A percentile compares a stretch with the other conserved stretches of the same genome.
Conservation (phyloP, 2,113 vertebrate species). For the Chascanopsetta lugubris region DNA sequence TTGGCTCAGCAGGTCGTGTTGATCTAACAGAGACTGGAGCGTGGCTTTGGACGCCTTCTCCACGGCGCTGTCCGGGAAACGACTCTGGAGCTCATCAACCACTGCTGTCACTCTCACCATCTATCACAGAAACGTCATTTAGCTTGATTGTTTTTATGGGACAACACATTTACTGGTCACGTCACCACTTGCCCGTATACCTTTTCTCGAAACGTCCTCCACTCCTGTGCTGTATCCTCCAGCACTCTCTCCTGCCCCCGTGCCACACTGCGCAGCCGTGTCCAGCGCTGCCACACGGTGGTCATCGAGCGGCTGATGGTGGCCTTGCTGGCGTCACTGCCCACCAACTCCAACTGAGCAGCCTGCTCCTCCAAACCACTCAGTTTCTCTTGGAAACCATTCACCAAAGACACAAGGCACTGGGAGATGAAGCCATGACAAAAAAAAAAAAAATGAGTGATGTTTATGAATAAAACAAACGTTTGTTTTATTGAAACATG, state of each 20-base stretch:
- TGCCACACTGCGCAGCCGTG: constrained; percentile 87
- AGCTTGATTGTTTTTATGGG: no score
- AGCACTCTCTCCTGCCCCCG: constrained; percentile 93
- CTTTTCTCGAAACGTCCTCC: constrained; percentile 89
- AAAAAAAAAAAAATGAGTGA: no score
- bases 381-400: constrained; percentile 90
- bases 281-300: constrained; percentile 96
- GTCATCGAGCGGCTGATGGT: constrained; percentile 92
- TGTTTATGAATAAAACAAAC: background rate
- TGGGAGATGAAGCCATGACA: constrained; percentile 54
- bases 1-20: constrained; percentile 81
- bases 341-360: constrained; percentile 85
- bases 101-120: constrained; percentile 84
- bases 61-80: constrained; percentile 84
- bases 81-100: constrained; percentile 85
- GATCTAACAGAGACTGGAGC: constrained; percentile 85
- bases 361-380: constrained; percentile 89
- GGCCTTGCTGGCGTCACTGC: constrained; percentile 91
- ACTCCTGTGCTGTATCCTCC: constrained; percentile 89
- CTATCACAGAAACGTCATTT: constrained; percentile 62
- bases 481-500: background rate
- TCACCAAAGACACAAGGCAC: constrained; percentile 88
- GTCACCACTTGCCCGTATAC: constrained; percentile 62
- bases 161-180: background rate
- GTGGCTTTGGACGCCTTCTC: constrained; percentile 92